These are phyloP conservation scores for Noctua janthe DNA, from an alignment of 2,888 invertebrate genomes.

Conservation along the genomic window DNA sequence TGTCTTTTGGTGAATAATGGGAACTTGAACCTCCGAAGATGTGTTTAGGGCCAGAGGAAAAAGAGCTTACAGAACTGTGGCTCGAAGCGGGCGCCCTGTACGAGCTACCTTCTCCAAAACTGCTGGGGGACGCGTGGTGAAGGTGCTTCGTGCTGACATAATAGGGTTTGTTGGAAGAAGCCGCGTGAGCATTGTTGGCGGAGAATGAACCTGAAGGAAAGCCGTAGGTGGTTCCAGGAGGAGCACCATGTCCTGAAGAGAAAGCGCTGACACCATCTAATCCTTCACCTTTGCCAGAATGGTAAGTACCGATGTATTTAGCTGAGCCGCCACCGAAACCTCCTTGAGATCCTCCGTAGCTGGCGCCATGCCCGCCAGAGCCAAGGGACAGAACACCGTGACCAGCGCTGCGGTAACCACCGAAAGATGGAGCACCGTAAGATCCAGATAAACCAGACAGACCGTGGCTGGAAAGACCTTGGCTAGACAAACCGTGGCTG, in stretches of 20 bases:
- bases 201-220: conserved; percentile 78
- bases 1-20: conserved; percentile 82
- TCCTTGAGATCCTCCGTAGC: conserved; percentile 78
- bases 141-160: conserved; percentile 80
- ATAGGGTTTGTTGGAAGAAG: conserved; percentile 82
- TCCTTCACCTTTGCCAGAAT: conserved; percentile 80
- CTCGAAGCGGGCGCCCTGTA: conserved; percentile 79
- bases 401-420: conserved; percentile 71
- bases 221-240: conserved; percentile 81
- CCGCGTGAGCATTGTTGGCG: conserved; percentile 76
- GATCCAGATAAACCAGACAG: conserved; percentile 78
- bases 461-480: conserved; percentile 70
- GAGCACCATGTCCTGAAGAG: conserved; percentile 81
- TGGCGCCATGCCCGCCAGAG: conserved; percentile 65
- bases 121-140: conserved; percentile 68
- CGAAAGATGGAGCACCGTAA: conserved; percentile 78
- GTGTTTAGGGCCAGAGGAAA: conserved; percentile 82
- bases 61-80: conserved; percentile 79
- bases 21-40: conserved; percentile 79
- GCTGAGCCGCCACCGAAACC: conserved; percentile 78
- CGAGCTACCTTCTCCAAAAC: conserved; percentile 80
- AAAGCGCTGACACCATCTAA: conserved; percentile 80
- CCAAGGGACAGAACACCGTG: conserved; percentile 67
- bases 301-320: conserved; percentile 79
- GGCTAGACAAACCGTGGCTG: conserved; percentile 49